These are phyloP conservation scores for Rhynchonycteris naso DNA, from an alignment of 2,797 vertebrate species.

Conservation along the genomic window DNA sequence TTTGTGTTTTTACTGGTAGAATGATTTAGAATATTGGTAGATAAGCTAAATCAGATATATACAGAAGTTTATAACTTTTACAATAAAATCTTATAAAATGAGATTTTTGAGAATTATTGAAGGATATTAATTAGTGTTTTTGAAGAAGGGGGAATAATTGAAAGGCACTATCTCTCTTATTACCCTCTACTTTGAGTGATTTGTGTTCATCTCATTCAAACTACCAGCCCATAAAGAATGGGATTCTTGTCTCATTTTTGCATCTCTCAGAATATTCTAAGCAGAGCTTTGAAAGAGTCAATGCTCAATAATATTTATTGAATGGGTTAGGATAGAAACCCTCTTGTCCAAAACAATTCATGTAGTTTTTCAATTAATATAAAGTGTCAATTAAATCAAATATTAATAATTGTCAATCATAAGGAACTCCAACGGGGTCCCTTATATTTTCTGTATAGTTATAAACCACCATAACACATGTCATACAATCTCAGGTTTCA, in stretches of 20 bases:
- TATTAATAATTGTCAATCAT: neutral
- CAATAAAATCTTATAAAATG: neutral
- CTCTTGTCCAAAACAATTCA: conserved; percentile 32
- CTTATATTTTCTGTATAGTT: neutral
- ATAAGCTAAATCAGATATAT: neutral
- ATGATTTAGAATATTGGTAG: neutral
- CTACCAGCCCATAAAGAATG: neutral
- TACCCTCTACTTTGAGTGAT: neutral
- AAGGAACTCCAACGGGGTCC: neutral
- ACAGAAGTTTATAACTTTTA: neutral
- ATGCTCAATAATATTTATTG: neutral
- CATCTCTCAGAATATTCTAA: neutral
- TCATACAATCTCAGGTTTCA: neutral
- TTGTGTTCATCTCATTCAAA: neutral
- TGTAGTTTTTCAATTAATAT: neutral
- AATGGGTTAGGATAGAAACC: neutral
- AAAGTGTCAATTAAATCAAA: neutral
- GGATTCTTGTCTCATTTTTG: neutral
- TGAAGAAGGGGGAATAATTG: neutral
- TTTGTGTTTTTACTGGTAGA: conserved; percentile 50
- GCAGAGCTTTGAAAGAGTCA: neutral
- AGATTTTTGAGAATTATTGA: conserved; percentile 43
- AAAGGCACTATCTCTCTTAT: neutral
- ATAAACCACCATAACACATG: neutral
- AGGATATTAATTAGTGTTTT: neutral